Percentiles rank a stretch among this genome's conserved stretches.
These are phyloP conservation scores for Myrmecophaga tridactyla DNA, from an alignment of 2,113 vertebrate species.

Conservation along the genomic window DNA sequence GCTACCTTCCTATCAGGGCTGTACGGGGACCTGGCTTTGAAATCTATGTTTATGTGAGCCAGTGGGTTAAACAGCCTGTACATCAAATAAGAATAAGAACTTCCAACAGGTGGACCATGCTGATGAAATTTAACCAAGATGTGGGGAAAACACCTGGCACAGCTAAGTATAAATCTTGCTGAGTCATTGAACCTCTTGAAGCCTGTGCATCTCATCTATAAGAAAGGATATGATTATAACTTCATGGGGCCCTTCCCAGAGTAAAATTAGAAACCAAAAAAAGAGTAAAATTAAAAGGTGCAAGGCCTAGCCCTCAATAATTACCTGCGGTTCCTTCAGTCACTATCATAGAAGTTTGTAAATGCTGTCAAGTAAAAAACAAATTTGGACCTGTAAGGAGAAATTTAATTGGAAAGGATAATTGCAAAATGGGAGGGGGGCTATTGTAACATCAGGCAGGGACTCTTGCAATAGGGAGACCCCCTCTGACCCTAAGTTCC, in stretches of 20 bases:
- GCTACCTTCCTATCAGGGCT: neutral
- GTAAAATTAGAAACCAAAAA: neutral
- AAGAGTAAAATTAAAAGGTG: neutral
- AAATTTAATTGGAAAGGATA: too few relatives aligned
- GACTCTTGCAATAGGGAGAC: too few relatives aligned
- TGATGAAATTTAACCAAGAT: neutral
- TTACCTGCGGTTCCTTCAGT: neutral
- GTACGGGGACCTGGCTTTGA: neutral
- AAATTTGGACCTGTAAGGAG: too few relatives aligned
- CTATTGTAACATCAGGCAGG: too few relatives aligned
- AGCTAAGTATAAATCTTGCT: too few relatives aligned
- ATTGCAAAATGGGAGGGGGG: too few relatives aligned
- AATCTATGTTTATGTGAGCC: neutral
- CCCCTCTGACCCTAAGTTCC: too few relatives aligned
- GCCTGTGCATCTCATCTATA: neutral
- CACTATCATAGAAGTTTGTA: accelerated
- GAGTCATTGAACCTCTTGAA: neutral
- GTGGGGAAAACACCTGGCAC: neutral
- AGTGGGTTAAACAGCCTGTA: neutral
- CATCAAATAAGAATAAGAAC: neutral
- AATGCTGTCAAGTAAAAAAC: too few relatives aligned
- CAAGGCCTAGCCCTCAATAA: neutral
- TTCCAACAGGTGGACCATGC: neutral
- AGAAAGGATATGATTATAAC: neutral
- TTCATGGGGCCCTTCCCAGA: neutral